These are phyloP conservation scores for Silurus aristotelis DNA, from an alignment of 2,797 vertebrate species.

Conservation along the genomic window DNA sequence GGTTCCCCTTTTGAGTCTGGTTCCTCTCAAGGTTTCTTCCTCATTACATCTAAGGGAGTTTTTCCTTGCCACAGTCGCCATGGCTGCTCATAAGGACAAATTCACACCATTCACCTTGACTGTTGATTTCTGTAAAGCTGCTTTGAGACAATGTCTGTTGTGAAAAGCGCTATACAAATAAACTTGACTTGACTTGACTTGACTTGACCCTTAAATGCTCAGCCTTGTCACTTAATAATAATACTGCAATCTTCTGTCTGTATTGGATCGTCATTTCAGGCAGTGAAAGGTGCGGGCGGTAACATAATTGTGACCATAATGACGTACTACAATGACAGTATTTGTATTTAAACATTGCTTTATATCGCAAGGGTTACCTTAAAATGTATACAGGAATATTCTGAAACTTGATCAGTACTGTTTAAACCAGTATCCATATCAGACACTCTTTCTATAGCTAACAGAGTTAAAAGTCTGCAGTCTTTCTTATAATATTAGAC, in stretches of 20 bases:
- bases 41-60: too few species aligned
- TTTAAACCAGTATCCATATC: not conserved
- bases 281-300: not conserved
- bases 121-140: too few species aligned
- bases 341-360: not conserved
- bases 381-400: not conserved
- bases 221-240: not conserved
- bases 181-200: too few species aligned
- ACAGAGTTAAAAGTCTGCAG: not conserved
- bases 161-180: too few species aligned
- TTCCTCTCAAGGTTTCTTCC: too few species aligned
- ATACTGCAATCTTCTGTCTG: not conserved
- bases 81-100: too few species aligned
- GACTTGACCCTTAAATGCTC: not conserved
- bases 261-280: not conserved
- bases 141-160: too few species aligned
- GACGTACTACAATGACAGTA: too few species aligned
- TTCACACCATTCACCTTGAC: too few species aligned
- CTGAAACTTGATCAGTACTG: not conserved
- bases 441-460: not conserved
- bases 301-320: not conserved
- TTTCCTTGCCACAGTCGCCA: too few species aligned
- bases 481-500: not conserved
- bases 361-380: not conserved
- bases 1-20: too few species aligned